Base-by-base conservation (phyloP, 1,140 invertebrate species). In the Psilanteris sp. region DNA sequence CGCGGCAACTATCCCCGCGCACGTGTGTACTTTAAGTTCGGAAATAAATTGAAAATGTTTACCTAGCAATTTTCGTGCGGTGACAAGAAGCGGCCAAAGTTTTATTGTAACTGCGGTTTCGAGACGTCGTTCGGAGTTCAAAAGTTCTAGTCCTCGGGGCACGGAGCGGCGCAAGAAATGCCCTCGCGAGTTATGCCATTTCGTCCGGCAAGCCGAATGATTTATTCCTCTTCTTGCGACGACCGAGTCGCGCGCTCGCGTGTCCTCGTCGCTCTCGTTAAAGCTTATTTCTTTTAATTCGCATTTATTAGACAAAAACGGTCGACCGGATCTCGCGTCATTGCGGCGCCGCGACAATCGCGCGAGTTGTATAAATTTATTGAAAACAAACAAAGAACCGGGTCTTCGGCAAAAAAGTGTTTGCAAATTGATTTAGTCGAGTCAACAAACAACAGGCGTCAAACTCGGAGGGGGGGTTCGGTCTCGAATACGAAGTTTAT, bases 1-100 rank as follows among this genome's bases (percentile, higher is more conserved):
- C 18, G 5, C 20, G 26, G 4, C 24, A n/a, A 11, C 29, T 22
- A 29, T 27, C 41, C 41, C 20, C 26, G 37, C n/a, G 31, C 10
- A 36, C 18, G 32, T 27, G 59, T 54, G 18, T 11, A 27, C 14
- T 27, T 16, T 5, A 27, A 54, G 20, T 64, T 64, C 4, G 50
- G 41, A 67, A 74, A 75, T 59, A 68, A 62, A 68, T 70, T 57
- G 64, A 76, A 68, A 68, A 76, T 76, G 64, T 76, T 68, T 76
- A 70, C 55, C 36, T 29, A 36, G 62, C 72, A 68, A 76, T 76
- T 68, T 68, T 64, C 34, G 50, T 43, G 48, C 46, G 15, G 44
- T 34, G 61, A 66, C 62, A 48, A 67, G 71, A 74, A 66, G 46
- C 70, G 52, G 14, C 26, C 29, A 57, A 75, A 75, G 72, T 75